These are phyloP conservation scores for Temnothorax nylanderi DNA, from an alignment of 1,140 invertebrate species.

Conservation along the genomic window DNA sequence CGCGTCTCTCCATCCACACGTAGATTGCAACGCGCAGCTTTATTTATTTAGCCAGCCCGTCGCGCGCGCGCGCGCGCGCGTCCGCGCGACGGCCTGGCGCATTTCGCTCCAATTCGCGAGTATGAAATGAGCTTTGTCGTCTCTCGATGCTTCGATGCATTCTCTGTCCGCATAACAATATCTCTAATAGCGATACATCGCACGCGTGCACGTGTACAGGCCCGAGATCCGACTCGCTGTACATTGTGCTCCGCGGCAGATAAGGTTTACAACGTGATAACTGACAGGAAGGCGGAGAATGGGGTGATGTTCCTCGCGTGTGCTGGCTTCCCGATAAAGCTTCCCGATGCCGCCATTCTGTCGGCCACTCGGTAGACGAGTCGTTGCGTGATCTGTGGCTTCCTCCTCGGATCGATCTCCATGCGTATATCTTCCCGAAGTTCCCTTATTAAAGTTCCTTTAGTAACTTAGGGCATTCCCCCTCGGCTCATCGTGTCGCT, in stretches of 20 bases:
- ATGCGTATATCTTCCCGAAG: constrained; percentile 5
- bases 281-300: constrained; percentile 65
- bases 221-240: constrained; percentile 1
- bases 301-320: constrained; percentile 67
- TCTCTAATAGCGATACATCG: constrained; percentile 17
- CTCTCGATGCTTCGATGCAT: neutral
- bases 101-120: constrained; percentile 22
- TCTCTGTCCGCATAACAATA: constrained; percentile 4
- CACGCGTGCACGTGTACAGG: constrained; percentile 24
- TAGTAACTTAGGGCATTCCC: constrained; percentile 46
- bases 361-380: constrained; percentile 53
- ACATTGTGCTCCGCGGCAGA: constrained; percentile 62
- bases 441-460: constrained; percentile 68
- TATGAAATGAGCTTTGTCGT: constrained; percentile 34
- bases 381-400: constrained; percentile 63
- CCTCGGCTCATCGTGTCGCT: neutral
- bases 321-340: constrained; percentile 69
- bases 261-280: constrained; percentile 76
- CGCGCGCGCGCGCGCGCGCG: neutral
- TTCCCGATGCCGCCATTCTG: constrained; percentile 64
- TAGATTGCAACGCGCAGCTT: constrained; percentile 21
- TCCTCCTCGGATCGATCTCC: constrained; percentile 58
- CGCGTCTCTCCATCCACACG: neutral
- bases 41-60: constrained; percentile 24
- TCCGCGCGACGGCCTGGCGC: neutral